These are phyloP conservation scores for Eustalomyia histrio DNA, from an alignment of 2,888 invertebrate species.

Conservation along the genomic window DNA sequence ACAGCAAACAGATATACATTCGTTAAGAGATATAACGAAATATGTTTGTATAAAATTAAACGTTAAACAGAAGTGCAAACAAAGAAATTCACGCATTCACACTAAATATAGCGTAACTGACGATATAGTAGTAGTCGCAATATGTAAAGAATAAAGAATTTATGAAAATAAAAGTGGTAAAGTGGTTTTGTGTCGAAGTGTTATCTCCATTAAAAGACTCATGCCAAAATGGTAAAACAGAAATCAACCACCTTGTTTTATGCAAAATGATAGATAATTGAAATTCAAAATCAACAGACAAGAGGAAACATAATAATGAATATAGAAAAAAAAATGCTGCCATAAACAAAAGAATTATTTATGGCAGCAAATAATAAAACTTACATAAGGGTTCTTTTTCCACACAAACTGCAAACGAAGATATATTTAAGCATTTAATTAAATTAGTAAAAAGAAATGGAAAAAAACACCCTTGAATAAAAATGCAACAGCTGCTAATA, in stretches of 20 bases:
- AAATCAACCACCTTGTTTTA: background rate
- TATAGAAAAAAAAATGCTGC: background rate
- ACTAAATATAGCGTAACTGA: slow-evolving; percentile 57
- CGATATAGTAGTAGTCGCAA: background rate
- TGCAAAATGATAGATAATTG: background rate
- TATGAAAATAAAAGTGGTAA: slow-evolving; percentile 17
- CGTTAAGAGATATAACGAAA: background rate
- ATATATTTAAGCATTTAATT: slow-evolving; percentile 28
- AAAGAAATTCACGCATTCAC: slow-evolving; percentile 66
- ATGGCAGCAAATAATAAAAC: slow-evolving; percentile 31
- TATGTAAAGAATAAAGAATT: background rate
- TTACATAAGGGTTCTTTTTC: slow-evolving; percentile 21
- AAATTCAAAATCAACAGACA: background rate
- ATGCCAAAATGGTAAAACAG: slow-evolving; percentile 16
- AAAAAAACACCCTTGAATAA: slow-evolving; percentile 21
- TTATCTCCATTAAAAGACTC: slow-evolving; percentile 35
- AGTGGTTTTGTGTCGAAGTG: slow-evolving; percentile 11
- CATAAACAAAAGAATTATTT: slow-evolving; percentile 17
- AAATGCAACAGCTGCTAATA: slow-evolving; percentile 57
- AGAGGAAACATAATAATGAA: slow-evolving; percentile 5
- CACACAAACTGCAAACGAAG: background rate
- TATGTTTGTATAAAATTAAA: slow-evolving; percentile 50
- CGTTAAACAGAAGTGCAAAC: slow-evolving; percentile 63
- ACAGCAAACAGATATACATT: background rate
- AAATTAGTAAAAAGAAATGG: slow-evolving; percentile 20